Evolutionary conservation across 2,888 invertebrate species (phyloP).

Genomic region (Apodemia mormo): DNA sequence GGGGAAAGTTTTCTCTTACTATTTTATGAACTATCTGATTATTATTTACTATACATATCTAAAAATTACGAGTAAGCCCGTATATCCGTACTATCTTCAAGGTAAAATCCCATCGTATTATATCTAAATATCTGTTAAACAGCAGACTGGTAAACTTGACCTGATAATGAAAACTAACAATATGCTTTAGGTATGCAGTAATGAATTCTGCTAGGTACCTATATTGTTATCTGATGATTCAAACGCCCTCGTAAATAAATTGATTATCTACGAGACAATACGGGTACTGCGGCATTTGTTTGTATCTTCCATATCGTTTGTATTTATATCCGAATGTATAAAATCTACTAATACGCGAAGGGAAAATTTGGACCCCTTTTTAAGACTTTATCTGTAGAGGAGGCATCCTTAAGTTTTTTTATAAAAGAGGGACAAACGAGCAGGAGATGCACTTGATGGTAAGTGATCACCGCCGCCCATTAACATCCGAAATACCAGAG

Average conservation of each 20-base stretch:
- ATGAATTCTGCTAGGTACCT: neutral
- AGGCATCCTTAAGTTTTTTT: too few species aligned
- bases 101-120: neutral
- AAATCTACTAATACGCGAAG: too few species aligned
- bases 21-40: too few species aligned
- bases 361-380: too few species aligned
- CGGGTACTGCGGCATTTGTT: neutral
- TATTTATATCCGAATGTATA: neutral
- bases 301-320: neutral
- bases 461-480: too few species aligned
- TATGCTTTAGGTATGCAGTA: neutral
- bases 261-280: neutral
- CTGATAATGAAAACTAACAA: slow-evolving; percentile 1
- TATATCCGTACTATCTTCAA: neutral
- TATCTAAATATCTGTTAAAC: slow-evolving; percentile 2
- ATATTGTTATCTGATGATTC: neutral
- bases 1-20: too few species aligned
- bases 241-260: slow-evolving; percentile 7
- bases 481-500: too few species aligned
- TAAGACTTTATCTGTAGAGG: too few species aligned
- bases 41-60: too few species aligned
- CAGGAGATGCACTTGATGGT: too few species aligned
- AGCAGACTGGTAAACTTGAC: neutral
- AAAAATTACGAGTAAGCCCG: too few species aligned
- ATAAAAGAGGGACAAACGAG: too few species aligned